phyloP scores from a whole-genome alignment of 2,797 vertebrate species.

The Selene dorsalis region DNA sequence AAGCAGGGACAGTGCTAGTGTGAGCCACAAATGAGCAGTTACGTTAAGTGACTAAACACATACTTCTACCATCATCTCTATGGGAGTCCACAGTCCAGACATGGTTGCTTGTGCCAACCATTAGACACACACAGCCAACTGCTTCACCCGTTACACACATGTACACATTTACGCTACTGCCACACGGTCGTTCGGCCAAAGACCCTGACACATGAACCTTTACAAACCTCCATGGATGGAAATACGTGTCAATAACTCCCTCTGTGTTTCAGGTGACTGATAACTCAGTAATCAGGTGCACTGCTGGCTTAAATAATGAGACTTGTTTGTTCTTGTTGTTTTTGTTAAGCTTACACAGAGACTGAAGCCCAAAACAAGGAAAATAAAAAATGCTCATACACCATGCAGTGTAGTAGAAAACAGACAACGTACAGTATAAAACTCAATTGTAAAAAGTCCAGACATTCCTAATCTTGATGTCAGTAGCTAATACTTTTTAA shows the following conservation, averaged over 20 bases:
- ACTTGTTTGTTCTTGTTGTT: neutral
- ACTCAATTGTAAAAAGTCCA: neutral
- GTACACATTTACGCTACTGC: constrained; percentile 50
- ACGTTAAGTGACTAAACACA: constrained; percentile 87
- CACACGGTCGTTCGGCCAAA: constrained; percentile 30
- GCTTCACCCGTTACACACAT: constrained; percentile 54
- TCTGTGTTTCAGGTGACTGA: neutral
- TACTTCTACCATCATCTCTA: constrained; percentile 79
- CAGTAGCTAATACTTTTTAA: neutral
- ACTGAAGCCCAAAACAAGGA: neutral
- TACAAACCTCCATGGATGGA: constrained; percentile 21
- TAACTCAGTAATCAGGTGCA: no score
- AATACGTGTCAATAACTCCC: constrained; percentile 31
- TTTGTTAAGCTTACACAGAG: constrained; percentile 1
- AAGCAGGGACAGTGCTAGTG: constrained; percentile 75
- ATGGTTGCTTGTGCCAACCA: constrained; percentile 65
- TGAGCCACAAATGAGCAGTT: constrained; percentile 85
- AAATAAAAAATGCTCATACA: neutral
- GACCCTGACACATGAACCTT: constrained; percentile 51
- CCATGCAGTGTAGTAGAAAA: neutral
- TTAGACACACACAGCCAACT: constrained; percentile 54
- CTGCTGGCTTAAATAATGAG: neutral
- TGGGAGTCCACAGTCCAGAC: constrained; percentile 78
- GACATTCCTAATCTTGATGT: neutral
- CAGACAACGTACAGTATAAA: neutral